Conservation (phyloP, 2,797 vertebrate species). For the Eidolon dupreanum region DNA sequence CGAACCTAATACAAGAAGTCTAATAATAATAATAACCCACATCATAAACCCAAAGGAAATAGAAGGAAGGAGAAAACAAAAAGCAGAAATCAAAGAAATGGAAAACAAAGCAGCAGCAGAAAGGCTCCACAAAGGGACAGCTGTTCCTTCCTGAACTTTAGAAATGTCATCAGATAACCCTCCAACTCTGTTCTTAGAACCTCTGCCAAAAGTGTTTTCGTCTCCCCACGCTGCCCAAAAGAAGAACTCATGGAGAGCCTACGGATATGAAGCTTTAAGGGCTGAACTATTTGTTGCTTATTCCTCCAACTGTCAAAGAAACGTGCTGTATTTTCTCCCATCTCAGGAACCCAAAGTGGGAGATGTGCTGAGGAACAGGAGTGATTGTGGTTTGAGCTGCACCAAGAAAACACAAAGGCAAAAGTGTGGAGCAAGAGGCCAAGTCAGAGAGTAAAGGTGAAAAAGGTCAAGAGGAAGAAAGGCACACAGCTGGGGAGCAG, state of each 20-base stretch:
- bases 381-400: not conserved
- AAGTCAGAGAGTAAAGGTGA: not conserved
- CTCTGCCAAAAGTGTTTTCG: not conserved
- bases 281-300: not conserved
- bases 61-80: not conserved
- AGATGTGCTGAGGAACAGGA: not conserved
- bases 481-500: not conserved
- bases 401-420: not conserved
- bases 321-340: not conserved
- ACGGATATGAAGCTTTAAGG: not conserved
- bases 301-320: not conserved
- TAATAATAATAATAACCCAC: not conserved
- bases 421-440: not conserved
- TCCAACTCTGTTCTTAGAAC: not conserved
- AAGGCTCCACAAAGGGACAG: not conserved
- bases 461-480: not conserved
- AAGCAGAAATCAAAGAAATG: not conserved
- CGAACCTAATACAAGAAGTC: not conserved
- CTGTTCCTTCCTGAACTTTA: not conserved
- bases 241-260: not conserved
- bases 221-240: not conserved
- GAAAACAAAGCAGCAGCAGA: not conserved
- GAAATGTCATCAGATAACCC: not conserved
- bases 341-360: not conserved
- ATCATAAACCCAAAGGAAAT: not conserved